phyloP scores from a whole-genome alignment of 1,140 invertebrate genomes.

The Dysdera silvatica region DNA sequence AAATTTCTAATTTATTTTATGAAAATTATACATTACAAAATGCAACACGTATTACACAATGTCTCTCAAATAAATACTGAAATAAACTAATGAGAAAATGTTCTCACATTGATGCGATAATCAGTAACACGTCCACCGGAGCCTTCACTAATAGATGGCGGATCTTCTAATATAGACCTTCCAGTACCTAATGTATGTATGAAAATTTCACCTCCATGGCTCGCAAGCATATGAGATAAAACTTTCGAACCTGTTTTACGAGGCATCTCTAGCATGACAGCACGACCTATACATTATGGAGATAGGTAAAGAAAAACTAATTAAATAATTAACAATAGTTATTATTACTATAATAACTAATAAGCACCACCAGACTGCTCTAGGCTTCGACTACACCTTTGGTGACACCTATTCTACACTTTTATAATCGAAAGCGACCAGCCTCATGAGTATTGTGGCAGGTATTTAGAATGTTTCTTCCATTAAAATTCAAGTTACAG shows the following conservation, averaged over 20 bases:
- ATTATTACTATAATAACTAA: neutral
- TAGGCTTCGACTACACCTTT: neutral
- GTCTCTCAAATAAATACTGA: no score
- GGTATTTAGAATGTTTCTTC: no score
- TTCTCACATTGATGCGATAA: constrained; percentile 54
- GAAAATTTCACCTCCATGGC: constrained; percentile 92
- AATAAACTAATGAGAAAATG: neutral
- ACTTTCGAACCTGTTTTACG: constrained; percentile 74
- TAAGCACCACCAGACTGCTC: neutral
- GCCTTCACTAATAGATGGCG: constrained; percentile 88
- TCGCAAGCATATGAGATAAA: constrained; percentile 83
- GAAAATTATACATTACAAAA: no score
- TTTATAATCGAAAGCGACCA: no score
- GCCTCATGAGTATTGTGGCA: no score
- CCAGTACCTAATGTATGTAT: constrained; percentile 81
- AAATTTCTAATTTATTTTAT: no score
- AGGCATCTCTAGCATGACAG: constrained; percentile 91
- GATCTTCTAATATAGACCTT: constrained; percentile 84
- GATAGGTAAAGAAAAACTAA: neutral
- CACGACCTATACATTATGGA: constrained; percentile 45
- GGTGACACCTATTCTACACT: no score
- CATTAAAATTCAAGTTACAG: no score
- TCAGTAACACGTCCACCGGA: constrained; percentile 86
- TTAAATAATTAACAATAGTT: neutral
- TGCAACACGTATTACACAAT: no score